phyloP scores from a whole-genome alignment of 2,888 invertebrate species.

The Incurvaria masculella region DNA sequence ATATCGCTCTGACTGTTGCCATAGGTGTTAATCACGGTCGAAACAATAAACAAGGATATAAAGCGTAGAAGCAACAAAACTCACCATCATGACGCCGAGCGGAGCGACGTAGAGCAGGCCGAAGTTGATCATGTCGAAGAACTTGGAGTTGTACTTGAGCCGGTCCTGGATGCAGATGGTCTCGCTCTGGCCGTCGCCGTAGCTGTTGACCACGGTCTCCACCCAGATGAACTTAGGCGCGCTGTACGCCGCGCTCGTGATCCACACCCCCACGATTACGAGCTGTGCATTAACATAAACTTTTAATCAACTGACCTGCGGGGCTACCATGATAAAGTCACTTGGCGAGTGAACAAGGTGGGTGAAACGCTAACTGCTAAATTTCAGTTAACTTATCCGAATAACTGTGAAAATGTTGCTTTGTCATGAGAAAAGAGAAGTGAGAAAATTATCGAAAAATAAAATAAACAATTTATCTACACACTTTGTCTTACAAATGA shows the following conservation, averaged over 20 bases:
- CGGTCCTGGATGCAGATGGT: constrained; percentile 73
- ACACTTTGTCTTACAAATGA: too few species aligned
- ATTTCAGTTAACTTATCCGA: too few species aligned
- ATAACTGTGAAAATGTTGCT: too few species aligned
- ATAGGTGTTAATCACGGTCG: constrained; percentile 63
- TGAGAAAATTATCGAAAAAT: too few species aligned
- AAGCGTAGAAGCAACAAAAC: constrained; percentile 22
- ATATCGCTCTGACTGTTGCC: constrained; percentile 60
- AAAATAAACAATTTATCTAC: too few species aligned
- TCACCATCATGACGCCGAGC: constrained; percentile 73
- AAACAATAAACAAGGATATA: too few species aligned
- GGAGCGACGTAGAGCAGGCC: constrained; percentile 80
- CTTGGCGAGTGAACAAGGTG: too few species aligned
- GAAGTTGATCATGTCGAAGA: constrained; percentile 79
- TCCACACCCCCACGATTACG: constrained; percentile 78
- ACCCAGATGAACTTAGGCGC: constrained; percentile 83
- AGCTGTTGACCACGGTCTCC: constrained; percentile 65
- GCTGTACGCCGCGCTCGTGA: constrained; percentile 77
- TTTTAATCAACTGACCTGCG: too few species aligned
- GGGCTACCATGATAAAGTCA: too few species aligned
- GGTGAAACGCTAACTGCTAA: too few species aligned
- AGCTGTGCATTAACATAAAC: too few species aligned
- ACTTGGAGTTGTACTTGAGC: constrained; percentile 72
- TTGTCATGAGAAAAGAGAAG: too few species aligned
- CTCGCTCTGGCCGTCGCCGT: constrained; percentile 58